Percentiles rank a stretch among this genome's conserved stretches.
These are phyloP conservation scores for Myotis yumanensis DNA, from an alignment of 2,113 vertebrate species.

Conservation along the genomic window DNA sequence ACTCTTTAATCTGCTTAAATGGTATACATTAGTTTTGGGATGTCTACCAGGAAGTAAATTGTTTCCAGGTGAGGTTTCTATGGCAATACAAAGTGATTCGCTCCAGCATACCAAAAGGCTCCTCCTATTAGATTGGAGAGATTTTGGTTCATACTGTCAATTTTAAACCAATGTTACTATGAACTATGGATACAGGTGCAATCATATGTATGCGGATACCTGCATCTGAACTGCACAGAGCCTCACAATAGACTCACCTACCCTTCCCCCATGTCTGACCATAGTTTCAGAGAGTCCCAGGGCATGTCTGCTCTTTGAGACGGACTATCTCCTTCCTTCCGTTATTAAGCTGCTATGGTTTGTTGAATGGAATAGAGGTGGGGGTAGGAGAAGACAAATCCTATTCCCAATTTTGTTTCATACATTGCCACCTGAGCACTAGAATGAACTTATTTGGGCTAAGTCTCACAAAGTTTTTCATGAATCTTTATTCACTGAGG, in stretches of 20 bases:
- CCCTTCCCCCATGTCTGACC: rapidly evolving
- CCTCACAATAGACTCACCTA: not conserved
- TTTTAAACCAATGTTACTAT: not conserved
- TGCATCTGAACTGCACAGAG: not conserved
- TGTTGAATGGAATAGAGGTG: not conserved
- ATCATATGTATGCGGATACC: not conserved
- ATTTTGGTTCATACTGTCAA: not conserved
- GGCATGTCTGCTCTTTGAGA: not conserved
- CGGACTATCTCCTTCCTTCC: no score
- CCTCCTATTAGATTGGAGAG: not conserved
- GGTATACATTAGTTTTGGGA: constrained; percentile 19
- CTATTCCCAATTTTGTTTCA: not conserved
- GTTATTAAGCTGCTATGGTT: not conserved
- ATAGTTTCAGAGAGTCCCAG: not conserved
- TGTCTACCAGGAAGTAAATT: constrained; percentile 24
- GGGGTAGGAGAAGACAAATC: not conserved
- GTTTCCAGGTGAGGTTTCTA: constrained; percentile 24
- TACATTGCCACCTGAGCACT: not conserved
- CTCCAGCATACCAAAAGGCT: not conserved
- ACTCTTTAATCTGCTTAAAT: not conserved
- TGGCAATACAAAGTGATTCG: not conserved
- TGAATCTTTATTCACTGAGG: not conserved
- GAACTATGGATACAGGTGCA: not conserved
- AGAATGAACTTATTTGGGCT: not conserved
- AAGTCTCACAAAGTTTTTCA: not conserved